Evolutionary conservation across 2,888 invertebrate species (phyloP).

Genomic region (Heliconius hortense): DNA sequence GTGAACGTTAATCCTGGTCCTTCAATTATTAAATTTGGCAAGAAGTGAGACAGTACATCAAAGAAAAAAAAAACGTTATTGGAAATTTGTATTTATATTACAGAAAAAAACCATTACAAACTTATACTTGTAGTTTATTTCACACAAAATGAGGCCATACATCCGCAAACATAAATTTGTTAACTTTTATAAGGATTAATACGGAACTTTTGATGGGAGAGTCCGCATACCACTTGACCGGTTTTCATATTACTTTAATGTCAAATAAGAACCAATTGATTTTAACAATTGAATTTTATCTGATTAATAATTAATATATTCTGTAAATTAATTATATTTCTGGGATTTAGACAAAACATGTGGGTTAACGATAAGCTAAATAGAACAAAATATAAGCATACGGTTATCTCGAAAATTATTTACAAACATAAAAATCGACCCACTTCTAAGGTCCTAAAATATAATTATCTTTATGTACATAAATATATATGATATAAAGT

Average conservation of each 20-base stretch:
- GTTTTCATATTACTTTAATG: background rate
- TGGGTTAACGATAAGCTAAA: slow-evolving; percentile 43
- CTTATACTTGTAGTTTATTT: no score
- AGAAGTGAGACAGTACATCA: no score
- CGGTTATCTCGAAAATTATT: slow-evolving; percentile 3
- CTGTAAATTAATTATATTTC: background rate
- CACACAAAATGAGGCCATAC: no score
- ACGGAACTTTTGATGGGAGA: no score
- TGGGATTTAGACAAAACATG: slow-evolving; percentile 26
- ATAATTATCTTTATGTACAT: slow-evolving; percentile 1
- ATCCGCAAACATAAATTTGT: no score
- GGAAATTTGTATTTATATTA: no score
- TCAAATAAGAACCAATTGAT: background rate
- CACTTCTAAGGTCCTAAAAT: background rate
- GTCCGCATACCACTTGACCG: no score
- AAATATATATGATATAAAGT: background rate
- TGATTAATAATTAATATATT: background rate
- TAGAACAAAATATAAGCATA: slow-evolving; percentile 10
- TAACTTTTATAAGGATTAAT: no score
- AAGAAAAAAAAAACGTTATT: no score
- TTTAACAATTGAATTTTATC: background rate
- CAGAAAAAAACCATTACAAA: no score
- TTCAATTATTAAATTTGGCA: no score
- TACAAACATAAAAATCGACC: slow-evolving; percentile 10
- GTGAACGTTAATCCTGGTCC: no score